Percentiles rank a stretch among this genome's conserved stretches.
Evolutionary conservation across 2,797 vertebrate species (phyloP).

Genomic region (Hafferia zeledoni): DNA sequence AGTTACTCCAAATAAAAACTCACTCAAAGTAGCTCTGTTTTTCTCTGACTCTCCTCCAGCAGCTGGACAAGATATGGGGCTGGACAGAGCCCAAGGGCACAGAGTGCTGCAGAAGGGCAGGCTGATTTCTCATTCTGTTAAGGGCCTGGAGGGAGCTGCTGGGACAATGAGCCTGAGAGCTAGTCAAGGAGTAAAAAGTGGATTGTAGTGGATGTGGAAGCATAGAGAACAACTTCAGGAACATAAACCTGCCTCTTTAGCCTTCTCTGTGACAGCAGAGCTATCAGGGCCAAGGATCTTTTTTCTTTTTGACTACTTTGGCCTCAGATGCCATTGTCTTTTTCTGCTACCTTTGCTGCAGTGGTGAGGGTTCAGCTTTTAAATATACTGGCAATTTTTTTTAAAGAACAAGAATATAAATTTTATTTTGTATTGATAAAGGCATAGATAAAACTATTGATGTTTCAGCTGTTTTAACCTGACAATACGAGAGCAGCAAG

Average conservation of each 20-base stretch:
- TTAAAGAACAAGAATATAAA: background rate
- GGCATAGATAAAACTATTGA: background rate
- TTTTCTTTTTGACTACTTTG: background rate
- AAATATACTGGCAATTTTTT: background rate
- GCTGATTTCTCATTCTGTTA: background rate
- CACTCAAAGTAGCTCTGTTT: background rate
- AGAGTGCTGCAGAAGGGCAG: rapidly evolving
- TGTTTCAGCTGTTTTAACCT: background rate
- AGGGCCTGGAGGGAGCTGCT: background rate
- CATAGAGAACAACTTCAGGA: background rate
- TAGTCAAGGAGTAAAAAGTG: background rate
- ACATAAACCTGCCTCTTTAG: background rate
- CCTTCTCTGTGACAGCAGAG: background rate
- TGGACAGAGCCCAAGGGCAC: rapidly evolving
- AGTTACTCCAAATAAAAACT: background rate
- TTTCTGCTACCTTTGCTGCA: background rate
- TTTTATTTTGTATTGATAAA: background rate
- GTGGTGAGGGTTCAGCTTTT: background rate
- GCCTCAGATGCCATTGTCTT: background rate
- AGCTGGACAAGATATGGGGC: background rate
- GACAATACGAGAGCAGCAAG: background rate
- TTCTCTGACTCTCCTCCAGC: background rate
- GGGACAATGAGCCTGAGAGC: rapidly evolving
- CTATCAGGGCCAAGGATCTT: background rate
- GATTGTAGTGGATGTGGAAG: background rate